Percentiles rank a stretch among this genome's conserved stretches.
phyloP scores from a whole-genome alignment of 1,140 invertebrate genomes.

The Achatina immaculata region DNA sequence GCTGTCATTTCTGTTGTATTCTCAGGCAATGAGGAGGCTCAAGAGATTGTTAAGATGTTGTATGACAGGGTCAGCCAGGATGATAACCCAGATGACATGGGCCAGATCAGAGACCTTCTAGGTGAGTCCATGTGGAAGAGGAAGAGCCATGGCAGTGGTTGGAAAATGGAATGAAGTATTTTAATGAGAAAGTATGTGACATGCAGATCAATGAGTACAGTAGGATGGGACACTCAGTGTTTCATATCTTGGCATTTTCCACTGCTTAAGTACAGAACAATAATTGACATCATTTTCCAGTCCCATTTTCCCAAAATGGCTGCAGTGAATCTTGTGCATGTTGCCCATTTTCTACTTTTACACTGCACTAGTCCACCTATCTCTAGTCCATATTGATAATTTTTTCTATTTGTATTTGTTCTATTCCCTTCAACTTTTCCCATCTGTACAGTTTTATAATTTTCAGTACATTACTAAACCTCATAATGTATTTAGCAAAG shows the following conservation, averaged over 20 bases:
- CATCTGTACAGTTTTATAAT: no score
- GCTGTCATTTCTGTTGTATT: no score
- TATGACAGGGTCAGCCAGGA: slow-evolving; percentile 35
- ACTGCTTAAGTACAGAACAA: neutral
- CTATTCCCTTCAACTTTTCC: no score
- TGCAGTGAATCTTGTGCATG: no score
- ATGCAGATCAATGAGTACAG: neutral
- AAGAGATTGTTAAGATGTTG: slow-evolving; percentile 28
- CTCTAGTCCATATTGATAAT: no score
- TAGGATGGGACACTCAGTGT: neutral
- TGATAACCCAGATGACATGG: slow-evolving; percentile 30
- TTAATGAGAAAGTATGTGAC: neutral
- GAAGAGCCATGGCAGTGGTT: neutral
- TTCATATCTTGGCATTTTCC: neutral
- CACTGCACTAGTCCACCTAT: no score
- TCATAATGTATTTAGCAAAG: no score
- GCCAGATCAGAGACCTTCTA: slow-evolving; percentile 25
- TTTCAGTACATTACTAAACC: no score
- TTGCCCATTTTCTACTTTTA: no score
- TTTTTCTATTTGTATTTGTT: no score
- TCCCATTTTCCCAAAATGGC: neutral
- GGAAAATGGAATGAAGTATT: neutral
- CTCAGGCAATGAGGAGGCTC: slow-evolving; percentile 30
- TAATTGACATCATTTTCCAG: neutral
- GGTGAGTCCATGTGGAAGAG: neutral